These are phyloP conservation scores for Apaloderma vittatum DNA, from an alignment of 2,113 vertebrate species.

Conservation along the genomic window DNA sequence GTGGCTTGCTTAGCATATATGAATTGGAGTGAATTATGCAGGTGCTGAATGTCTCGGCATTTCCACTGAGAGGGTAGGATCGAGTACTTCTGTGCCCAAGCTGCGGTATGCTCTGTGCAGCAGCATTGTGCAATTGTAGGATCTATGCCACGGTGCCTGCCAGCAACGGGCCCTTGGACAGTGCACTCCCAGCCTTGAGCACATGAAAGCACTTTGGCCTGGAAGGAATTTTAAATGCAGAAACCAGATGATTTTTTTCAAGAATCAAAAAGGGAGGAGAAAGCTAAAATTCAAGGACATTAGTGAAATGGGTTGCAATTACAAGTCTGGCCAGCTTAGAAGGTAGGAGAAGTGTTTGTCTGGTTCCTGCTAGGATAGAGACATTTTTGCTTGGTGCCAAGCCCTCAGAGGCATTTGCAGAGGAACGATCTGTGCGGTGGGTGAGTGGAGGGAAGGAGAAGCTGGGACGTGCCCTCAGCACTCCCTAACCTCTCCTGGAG, in stretches of 20 bases:
- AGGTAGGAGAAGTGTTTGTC: conserved; percentile 50
- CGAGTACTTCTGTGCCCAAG: background rate
- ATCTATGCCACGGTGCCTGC: conserved; percentile 17
- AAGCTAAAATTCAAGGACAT: conserved; percentile 31
- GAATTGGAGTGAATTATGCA: background rate
- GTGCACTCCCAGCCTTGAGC: background rate
- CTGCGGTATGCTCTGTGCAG: background rate
- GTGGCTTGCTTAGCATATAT: background rate
- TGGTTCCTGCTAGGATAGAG: conserved; percentile 9
- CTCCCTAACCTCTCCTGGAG: background rate
- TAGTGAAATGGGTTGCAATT: conserved; percentile 47
- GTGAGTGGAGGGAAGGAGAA: background rate
- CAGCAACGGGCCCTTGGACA: background rate
- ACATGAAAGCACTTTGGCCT: conserved; percentile 14
- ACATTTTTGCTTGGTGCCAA: background rate
- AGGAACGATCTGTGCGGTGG: background rate
- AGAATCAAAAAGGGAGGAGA: conserved; percentile 14
- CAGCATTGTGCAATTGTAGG: background rate
- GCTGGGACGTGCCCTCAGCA: background rate
- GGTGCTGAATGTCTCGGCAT: conserved; percentile 4
- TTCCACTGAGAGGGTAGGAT: background rate
- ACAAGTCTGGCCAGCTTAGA: conserved; percentile 36
- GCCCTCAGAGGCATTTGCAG: background rate
- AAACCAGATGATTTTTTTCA: conserved; percentile 28
- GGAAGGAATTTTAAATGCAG: conserved; percentile 39